Evolutionary conservation across 1,140 invertebrate genomes (phyloP).

Genomic region (Orchesella cincta): DNA sequence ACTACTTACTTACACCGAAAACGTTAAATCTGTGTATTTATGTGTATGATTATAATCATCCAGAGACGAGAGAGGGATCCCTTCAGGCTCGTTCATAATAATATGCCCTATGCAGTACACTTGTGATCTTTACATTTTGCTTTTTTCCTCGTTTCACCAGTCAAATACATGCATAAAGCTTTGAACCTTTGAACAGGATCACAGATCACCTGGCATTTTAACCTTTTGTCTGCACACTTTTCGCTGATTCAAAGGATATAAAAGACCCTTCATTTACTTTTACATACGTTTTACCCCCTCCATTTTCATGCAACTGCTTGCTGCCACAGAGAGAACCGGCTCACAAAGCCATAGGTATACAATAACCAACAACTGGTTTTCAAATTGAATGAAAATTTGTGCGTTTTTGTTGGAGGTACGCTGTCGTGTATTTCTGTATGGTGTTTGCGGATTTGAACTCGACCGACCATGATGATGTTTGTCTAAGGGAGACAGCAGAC

Average conservation of each 20-base stretch:
- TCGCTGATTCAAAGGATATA: neutral
- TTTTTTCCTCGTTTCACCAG: neutral
- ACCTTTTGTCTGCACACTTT: neutral
- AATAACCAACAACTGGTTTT: neutral
- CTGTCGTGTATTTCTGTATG: neutral
- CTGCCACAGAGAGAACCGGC: neutral
- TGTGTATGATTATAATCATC: slow-evolving; percentile 5
- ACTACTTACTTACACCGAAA: neutral
- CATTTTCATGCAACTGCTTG: neutral
- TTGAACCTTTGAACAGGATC: neutral
- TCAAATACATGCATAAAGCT: slow-evolving; percentile 2
- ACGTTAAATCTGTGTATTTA: slow-evolving; percentile 9
- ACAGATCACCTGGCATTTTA: neutral
- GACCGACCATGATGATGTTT: neutral
- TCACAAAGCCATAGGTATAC: neutral
- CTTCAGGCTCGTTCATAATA: neutral
- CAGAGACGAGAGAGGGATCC: neutral
- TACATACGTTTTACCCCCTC: neutral
- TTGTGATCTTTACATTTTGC: neutral
- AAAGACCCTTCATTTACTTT: neutral
- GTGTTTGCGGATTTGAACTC: slow-evolving; percentile 1
- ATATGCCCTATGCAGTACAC: neutral
- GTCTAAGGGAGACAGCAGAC: neutral
- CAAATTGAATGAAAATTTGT: neutral
- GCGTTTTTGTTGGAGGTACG: slow-evolving; percentile 3